Conservation (phyloP, 2,797 vertebrate species). For the Sebastes vulpes region DNA sequence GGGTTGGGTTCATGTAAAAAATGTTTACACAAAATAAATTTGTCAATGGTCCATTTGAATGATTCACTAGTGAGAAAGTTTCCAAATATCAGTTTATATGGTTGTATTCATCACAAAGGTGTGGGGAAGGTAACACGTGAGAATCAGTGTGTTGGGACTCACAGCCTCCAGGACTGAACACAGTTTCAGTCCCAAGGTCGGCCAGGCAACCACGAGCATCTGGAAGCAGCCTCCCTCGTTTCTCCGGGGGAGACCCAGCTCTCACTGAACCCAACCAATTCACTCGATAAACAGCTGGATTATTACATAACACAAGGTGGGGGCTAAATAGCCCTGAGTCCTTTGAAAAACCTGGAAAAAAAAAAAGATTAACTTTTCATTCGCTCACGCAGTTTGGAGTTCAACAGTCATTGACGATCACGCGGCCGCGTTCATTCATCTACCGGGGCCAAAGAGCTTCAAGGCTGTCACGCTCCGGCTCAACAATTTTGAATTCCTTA, state of each 20-base stretch:
- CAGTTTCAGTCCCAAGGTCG: constrained; percentile 19
- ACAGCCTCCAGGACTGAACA: constrained; percentile 11
- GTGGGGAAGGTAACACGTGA: not conserved
- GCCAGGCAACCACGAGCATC: constrained; percentile 42
- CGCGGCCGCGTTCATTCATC: constrained; percentile 45
- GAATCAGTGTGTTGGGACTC: not conserved
- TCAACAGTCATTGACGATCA: constrained; percentile 54
- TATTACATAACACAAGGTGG: constrained; percentile 46
- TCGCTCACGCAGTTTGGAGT: constrained; percentile 32
- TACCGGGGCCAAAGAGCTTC: constrained; percentile 53
- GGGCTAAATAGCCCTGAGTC: constrained; percentile 37
- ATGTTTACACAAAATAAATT: not conserved
- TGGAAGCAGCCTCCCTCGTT: constrained; percentile 44
- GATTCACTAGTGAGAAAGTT: not conserved
- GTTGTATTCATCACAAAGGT: not conserved
- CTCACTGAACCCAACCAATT: constrained; percentile 33
- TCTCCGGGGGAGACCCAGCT: constrained; percentile 38
- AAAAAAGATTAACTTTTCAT: constrained; percentile 38
- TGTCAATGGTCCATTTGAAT: not conserved
- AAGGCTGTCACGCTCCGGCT: constrained; percentile 62
- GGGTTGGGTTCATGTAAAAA: not conserved
- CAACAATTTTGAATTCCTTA: constrained; percentile 82
- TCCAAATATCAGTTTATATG: not conserved
- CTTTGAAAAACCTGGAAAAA: constrained; percentile 19
- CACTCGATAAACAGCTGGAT: constrained; percentile 66